These are phyloP conservation scores for Lycaon pictus DNA, from an alignment of 2,113 vertebrate genomes.

Conservation along the genomic window DNA sequence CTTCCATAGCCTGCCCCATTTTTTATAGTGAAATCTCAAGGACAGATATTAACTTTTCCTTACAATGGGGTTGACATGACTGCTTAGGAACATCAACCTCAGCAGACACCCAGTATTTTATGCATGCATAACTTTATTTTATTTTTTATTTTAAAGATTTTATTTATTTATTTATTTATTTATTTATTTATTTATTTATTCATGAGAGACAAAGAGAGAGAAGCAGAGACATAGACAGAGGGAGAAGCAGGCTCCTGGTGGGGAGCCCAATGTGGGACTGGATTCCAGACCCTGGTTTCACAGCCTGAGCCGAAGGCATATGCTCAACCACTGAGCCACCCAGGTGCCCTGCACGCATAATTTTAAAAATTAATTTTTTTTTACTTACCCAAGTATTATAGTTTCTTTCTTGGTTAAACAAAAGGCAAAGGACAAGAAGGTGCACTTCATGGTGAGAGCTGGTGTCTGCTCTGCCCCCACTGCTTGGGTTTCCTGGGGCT, in stretches of 20 bases:
- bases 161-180: too few relatives aligned
- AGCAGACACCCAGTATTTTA: not conserved
- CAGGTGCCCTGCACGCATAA: not conserved
- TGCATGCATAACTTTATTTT: not conserved
- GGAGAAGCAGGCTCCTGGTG: too few relatives aligned
- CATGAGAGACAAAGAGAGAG: too few relatives aligned
- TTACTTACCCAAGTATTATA: not conserved
- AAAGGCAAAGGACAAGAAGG: not conserved
- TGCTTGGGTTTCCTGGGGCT: not conserved
- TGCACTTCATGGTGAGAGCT: fast-evolving
- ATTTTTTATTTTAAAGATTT: too few relatives aligned
- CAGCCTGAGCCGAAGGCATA: too few relatives aligned
- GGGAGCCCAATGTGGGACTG: too few relatives aligned
- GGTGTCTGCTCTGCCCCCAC: not conserved
- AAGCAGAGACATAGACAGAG: too few relatives aligned
- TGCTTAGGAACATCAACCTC: not conserved
- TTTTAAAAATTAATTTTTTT: not conserved
- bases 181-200: too few relatives aligned
- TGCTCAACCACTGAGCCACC: too few relatives aligned
- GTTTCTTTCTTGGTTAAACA: not conserved
- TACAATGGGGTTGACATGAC: not conserved
- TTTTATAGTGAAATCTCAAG: not conserved
- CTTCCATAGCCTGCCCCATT: not conserved
- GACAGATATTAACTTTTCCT: not conserved
- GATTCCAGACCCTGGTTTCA: too few relatives aligned